Conservation (phyloP, 2,888 invertebrate species). For the Nycteola revayana region DNA sequence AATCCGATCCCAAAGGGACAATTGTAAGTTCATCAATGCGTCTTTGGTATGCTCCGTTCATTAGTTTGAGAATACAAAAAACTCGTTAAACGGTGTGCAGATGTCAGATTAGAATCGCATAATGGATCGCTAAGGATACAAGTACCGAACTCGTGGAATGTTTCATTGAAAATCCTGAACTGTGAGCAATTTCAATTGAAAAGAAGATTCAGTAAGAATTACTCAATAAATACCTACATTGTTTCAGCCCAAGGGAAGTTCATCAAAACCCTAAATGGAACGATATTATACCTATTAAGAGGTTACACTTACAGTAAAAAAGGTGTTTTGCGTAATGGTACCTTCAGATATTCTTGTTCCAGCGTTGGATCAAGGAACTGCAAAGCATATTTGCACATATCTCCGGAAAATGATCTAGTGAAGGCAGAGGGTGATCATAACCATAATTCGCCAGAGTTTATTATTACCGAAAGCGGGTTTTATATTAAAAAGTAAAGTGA, state of each 20-base stretch:
- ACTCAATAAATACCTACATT: too few relatives aligned
- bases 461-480: constrained; percentile 24
- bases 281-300: constrained; percentile 29
- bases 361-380: constrained; percentile 35
- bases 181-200: too few relatives aligned
- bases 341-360: constrained; percentile 41
- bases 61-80: too few relatives aligned
- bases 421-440: constrained; percentile 9
- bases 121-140: too few relatives aligned
- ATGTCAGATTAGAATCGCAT: too few relatives aligned
- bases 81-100: too few relatives aligned
- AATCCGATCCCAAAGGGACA: too few relatives aligned
- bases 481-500: constrained; percentile 35
- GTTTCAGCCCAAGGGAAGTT: neutral
- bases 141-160: too few relatives aligned
- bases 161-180: too few relatives aligned
- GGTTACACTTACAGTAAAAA: constrained; percentile 45
- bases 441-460: constrained; percentile 2
- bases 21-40: too few relatives aligned
- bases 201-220: too few relatives aligned
- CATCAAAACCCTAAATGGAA: constrained; percentile 21
- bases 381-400: constrained; percentile 40
- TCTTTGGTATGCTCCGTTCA: too few relatives aligned
- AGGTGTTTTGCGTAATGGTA: constrained; percentile 32
- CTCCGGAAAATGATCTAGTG: constrained; percentile 32